These are phyloP conservation scores for Casuarius casuarius DNA, from an alignment of 2,113 vertebrate species.

Conservation along the genomic window DNA sequence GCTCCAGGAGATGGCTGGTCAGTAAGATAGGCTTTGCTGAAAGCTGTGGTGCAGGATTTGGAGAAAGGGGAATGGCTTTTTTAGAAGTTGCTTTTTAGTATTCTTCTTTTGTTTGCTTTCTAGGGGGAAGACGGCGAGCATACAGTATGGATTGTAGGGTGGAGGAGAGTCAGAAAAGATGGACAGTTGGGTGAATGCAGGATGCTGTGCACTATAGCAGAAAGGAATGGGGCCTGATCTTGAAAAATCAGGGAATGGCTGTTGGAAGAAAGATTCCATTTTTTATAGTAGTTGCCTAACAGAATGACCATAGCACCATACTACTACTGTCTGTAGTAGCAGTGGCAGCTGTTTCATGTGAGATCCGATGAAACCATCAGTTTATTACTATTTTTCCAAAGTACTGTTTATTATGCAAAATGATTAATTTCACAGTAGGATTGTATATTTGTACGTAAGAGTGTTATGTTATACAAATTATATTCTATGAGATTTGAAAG, in stretches of 20 bases:
- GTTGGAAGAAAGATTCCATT: background rate
- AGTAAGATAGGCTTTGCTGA: background rate
- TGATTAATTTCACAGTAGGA: background rate
- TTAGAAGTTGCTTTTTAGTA: background rate
- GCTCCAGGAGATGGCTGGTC: background rate
- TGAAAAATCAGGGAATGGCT: background rate
- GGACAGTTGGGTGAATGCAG: background rate
- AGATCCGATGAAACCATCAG: background rate
- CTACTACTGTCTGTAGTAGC: accelerated
- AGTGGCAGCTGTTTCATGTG: background rate
- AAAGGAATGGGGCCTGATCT: background rate
- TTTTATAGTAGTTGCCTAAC: background rate
- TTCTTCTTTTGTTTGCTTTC: background rate
- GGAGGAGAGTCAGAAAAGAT: background rate
- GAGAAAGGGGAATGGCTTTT: background rate
- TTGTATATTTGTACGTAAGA: accelerated
- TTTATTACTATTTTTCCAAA: background rate
- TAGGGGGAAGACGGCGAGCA: background rate
- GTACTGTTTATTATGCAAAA: background rate
- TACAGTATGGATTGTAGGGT: background rate
- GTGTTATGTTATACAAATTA: background rate
- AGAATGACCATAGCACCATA: accelerated
- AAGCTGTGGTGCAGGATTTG: background rate
- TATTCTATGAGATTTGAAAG: background rate
- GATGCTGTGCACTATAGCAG: accelerated